Evolutionary conservation across 2,888 invertebrate genomes (phyloP).

Genomic region (Papilio elwesi): DNA sequence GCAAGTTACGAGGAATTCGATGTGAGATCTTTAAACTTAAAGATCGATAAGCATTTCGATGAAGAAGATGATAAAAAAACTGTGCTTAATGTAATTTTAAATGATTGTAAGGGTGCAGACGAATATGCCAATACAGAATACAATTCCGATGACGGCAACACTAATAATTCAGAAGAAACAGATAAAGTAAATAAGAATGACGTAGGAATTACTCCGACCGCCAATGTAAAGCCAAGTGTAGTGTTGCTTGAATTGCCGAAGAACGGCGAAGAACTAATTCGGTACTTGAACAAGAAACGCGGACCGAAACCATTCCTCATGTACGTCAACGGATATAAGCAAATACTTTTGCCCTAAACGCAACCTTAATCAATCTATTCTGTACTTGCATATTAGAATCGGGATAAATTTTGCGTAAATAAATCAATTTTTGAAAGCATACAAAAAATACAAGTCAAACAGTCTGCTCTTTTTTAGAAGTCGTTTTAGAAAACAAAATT

Average conservation of each 20-base stretch:
- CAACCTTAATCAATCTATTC: no score
- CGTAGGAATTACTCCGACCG: neutral
- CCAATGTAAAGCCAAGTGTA: neutral
- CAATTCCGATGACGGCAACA: neutral
- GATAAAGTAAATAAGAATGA: neutral
- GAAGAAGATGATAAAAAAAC: conserved; percentile 15
- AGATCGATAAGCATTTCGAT: conserved; percentile 18
- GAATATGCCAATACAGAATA: neutral
- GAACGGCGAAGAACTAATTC: neutral
- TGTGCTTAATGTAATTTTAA: neutral
- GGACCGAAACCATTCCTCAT: conserved; percentile 11
- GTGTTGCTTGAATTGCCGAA: neutral
- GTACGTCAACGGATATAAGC: neutral
- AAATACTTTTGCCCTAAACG: neutral
- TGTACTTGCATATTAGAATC: no score
- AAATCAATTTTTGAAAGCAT: no score
- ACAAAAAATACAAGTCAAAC: no score
- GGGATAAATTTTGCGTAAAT: no score
- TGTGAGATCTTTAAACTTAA: neutral
- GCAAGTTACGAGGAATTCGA: conserved; percentile 5
- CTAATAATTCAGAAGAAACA: neutral
- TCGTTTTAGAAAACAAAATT: no score
- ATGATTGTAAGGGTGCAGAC: conserved; percentile 16
- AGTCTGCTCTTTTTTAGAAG: no score
- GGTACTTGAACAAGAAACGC: neutral